These are phyloP conservation scores for Cosmorhoe ocellata DNA, from an alignment of 2,888 invertebrate genomes.

Conservation along the genomic window DNA sequence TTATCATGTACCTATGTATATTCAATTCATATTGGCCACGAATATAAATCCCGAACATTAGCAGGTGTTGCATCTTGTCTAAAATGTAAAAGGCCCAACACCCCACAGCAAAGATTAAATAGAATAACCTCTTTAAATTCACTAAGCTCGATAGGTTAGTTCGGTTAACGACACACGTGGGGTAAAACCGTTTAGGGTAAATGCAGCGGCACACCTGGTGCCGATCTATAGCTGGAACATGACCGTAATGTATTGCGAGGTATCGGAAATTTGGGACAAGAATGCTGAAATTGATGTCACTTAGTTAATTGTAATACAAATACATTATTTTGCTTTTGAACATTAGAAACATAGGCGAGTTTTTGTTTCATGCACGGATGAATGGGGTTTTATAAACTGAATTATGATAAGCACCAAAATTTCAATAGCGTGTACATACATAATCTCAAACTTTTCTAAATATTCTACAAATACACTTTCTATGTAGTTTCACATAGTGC, in stretches of 20 bases:
- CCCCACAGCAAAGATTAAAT: constrained; percentile 22
- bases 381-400: no score
- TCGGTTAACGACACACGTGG: constrained; percentile 57
- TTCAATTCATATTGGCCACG: not conserved
- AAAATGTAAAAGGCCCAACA: not conserved
- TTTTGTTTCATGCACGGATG: no score
- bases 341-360: no score
- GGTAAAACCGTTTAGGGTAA: constrained; percentile 44
- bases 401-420: no score
- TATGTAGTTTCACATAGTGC: no score
- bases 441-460: no score
- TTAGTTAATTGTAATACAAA: constrained; percentile 11
- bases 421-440: no score
- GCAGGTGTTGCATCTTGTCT: constrained; percentile 5
- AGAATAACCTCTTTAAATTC: constrained; percentile 33
- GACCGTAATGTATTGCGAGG: constrained; percentile 54
- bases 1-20: no score
- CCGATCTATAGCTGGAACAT: constrained; percentile 63
- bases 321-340: no score
- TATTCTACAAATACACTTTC: no score
- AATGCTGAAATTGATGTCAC: constrained; percentile 9
- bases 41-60: not conserved
- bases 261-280: constrained; percentile 19
- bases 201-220: constrained; percentile 60
- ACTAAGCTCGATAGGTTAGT: constrained; percentile 35